phyloP scores from a whole-genome alignment of 2,797 vertebrate genomes.

The Malacoctenus gilli region DNA sequence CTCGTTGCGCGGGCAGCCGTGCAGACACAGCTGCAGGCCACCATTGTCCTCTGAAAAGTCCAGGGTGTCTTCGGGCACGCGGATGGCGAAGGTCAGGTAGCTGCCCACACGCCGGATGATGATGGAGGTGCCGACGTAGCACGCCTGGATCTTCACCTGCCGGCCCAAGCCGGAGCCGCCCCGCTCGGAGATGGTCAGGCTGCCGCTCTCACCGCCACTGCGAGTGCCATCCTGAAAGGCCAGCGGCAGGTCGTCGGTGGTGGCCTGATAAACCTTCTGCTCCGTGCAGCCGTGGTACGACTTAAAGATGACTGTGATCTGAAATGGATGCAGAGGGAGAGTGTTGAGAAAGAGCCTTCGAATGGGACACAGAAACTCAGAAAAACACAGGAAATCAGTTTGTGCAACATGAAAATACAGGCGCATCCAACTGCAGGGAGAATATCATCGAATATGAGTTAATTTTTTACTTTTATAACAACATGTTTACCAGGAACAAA shows the following conservation, averaged over 20 bases:
- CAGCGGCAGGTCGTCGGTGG: constrained; percentile 82
- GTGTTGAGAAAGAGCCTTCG: too few species aligned
- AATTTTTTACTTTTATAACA: too few species aligned
- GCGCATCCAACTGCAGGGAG: too few species aligned
- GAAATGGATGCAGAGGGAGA: too few species aligned
- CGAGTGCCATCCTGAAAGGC: constrained; percentile 85
- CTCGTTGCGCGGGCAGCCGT: constrained; percentile 85
- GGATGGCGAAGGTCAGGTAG: constrained; percentile 88
- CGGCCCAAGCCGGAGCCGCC: constrained; percentile 71
- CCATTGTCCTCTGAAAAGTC: constrained; percentile 78
- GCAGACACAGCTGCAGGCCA: constrained; percentile 85
- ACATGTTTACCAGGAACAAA: too few species aligned
- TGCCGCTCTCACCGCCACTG: constrained; percentile 78
- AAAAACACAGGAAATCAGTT: neutral
- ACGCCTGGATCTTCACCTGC: constrained; percentile 85
- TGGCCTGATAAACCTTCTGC: constrained; percentile 88
- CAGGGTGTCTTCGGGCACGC: constrained; percentile 84
- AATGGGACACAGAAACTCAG: too few species aligned
- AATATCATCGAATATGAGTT: too few species aligned
- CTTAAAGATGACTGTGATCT: constrained; percentile 89
- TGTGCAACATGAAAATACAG: neutral
- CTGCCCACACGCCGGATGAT: constrained; percentile 84
- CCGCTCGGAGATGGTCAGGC: constrained; percentile 80
- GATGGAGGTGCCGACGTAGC: constrained; percentile 83
- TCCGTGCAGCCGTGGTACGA: constrained; percentile 85